Evolutionary conservation across 2,113 vertebrate genomes (phyloP).

Genomic region (Mandrillus leucophaeus): DNA sequence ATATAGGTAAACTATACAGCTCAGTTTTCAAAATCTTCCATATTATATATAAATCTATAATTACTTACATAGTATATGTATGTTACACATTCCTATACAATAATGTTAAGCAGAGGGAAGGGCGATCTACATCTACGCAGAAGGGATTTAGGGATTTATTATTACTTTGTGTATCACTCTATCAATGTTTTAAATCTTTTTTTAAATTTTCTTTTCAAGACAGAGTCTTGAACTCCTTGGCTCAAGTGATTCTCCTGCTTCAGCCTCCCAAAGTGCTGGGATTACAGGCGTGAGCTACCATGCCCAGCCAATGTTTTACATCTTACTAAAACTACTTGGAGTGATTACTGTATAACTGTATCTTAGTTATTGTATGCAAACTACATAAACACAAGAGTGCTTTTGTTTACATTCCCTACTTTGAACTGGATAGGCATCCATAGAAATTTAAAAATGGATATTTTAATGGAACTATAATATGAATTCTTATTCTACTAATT

Average conservation of each 20-base stretch:
- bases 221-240: no score
- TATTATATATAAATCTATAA: neutral
- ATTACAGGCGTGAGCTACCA: no score
- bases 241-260: no score
- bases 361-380: neutral
- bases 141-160: neutral
- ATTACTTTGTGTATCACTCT: neutral
- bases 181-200: neutral
- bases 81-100: neutral
- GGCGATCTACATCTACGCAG: neutral
- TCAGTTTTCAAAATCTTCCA: neutral
- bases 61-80: neutral
- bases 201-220: no score
- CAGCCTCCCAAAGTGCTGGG: no score
- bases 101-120: neutral
- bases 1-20: neutral
- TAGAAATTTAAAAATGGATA: neutral
- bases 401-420: neutral
- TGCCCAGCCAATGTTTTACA: neutral
- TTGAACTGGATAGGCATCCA: neutral
- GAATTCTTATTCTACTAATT: neutral
- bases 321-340: neutral
- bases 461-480: neutral
- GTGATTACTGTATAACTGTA: neutral
- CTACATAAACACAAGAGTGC: neutral